phyloP scores from a whole-genome alignment of 2,113 vertebrate species.

The Myotis yumanensis region DNA sequence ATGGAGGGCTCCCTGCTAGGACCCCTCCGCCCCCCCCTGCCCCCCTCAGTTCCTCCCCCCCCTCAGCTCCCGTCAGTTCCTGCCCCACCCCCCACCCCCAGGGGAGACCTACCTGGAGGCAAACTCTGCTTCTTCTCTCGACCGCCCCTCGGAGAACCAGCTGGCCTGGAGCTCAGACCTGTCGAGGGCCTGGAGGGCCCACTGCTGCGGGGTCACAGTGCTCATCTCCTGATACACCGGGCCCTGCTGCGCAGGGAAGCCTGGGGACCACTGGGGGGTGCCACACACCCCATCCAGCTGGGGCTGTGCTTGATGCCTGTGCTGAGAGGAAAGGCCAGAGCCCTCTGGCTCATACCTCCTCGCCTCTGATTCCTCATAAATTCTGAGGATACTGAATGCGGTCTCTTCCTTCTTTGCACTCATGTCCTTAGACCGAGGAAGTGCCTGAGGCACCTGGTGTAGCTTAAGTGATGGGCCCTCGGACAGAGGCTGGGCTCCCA shows the following conservation, averaged over 20 bases:
- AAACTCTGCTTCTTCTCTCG: not conserved
- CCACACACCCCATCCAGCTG: fast-evolving
- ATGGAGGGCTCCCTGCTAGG: fast-evolving
- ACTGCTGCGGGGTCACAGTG: not conserved
- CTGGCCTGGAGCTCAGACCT: not conserved
- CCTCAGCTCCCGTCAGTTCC: too few relatives aligned
- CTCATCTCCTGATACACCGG: not conserved
- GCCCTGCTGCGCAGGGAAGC: fast-evolving
- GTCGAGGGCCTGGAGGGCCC: not conserved
- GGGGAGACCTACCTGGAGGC: conserved; percentile 9
- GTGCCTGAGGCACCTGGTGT: not conserved
- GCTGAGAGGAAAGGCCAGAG: not conserved
- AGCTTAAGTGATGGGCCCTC: not conserved
- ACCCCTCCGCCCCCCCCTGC: too few relatives aligned
- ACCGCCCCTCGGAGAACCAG: not conserved
- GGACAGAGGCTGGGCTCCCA: not conserved
- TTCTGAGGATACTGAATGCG: not conserved
- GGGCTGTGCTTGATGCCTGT: not conserved
- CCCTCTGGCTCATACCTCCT: not conserved
- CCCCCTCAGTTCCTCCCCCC: fast-evolving
- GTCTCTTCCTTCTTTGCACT: conserved; percentile 19
- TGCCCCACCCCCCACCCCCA: not conserved
- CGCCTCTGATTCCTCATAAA: conserved; percentile 26
- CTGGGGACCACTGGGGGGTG: not conserved
- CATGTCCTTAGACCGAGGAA: conserved; percentile 8